Base-by-base conservation (phyloP, 2,113 vertebrate species). In the Chaetorhynchus papuensis region DNA sequence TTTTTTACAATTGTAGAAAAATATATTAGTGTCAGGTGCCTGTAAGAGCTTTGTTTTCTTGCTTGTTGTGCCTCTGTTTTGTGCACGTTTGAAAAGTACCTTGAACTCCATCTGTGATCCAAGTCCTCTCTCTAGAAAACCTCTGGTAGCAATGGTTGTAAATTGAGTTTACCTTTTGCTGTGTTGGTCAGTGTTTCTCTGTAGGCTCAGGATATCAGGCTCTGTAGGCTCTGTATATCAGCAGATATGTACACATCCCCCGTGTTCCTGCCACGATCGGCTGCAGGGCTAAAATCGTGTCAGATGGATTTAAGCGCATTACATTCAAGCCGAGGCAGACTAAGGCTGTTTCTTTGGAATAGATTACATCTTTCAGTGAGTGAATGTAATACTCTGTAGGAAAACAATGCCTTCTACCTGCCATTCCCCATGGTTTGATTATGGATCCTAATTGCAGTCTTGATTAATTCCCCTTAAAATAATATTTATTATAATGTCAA, bases 291-390 rank as follows among this genome's bases (percentile, higher is more conserved):
- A 3, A 88, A 94, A 59, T 83, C 2, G 7, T 85, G 84, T 78
- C 70, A 10, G 41, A 24, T 4, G 82, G 92, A 75, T 90, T 86
- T 94, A 90, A 95, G 82, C 23, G 5, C 75, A 77, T 96, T 93
- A 91, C 7, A 1, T 18, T 35, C 66, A 31, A 91, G 78, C 54
- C 33, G 10, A 86, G 50, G 30, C 82, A 85, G 93, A 50, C 91
- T 87, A 60, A 94, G 64, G 31, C 72, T 18, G 44, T 83, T 91
- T 23, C 93, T 95, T 69, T 68, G 42, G 27, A 66, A 74, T 59
- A 44, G 78, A 75, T 94, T 88, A 88, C 1, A 4, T 92, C n/a
- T 93, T 90, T 45, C 72, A 30, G 1, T 22, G 83, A 80, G 59
- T 83, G 83, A 35, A 44, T 90, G 52, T 70, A 74, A 74, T 64